A percentile compares a stretch with the other conserved stretches of the same genome.
These are phyloP conservation scores for Rhogogaster chlorosoma DNA, from an alignment of 2,888 invertebrate species.

Conservation along the genomic window DNA sequence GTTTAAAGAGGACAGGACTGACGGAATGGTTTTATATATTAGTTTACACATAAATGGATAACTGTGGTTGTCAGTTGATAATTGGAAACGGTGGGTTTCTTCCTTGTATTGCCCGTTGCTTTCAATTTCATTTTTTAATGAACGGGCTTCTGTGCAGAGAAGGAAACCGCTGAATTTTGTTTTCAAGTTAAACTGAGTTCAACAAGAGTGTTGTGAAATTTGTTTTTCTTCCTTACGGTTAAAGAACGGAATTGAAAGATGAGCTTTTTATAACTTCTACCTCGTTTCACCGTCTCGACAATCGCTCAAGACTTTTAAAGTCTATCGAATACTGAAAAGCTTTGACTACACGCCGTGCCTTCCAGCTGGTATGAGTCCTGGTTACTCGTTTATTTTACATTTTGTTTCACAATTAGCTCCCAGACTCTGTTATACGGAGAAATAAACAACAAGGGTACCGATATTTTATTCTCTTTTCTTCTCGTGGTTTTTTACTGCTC, in stretches of 20 bases:
- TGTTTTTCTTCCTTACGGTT: constrained; percentile 18
- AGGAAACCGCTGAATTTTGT: constrained; percentile 5
- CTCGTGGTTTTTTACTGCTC: background rate
- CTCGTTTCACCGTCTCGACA: background rate
- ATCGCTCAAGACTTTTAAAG: constrained; percentile 25
- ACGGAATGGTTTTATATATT: background rate
- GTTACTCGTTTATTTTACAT: background rate
- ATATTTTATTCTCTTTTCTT: background rate
- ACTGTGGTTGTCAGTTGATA: background rate
- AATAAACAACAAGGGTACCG: background rate
- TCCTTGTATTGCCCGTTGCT: background rate
- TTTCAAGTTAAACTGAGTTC: background rate
- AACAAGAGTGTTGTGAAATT: background rate
- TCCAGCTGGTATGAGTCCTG: background rate
- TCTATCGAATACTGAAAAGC: background rate
- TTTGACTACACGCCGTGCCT: background rate
- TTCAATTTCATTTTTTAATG: constrained; percentile 2
- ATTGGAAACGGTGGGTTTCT: background rate
- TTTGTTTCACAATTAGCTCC: constrained; percentile 14
- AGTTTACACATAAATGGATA: background rate
- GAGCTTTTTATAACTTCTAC: constrained; percentile 22
- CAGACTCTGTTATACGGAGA: background rate
- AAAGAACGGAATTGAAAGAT: constrained; percentile 27
- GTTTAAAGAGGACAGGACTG: constrained; percentile 6
- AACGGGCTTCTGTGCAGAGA: background rate